Evolutionary conservation across 2,113 vertebrate species (phyloP).

Genomic region (Platichthys stellatus): DNA sequence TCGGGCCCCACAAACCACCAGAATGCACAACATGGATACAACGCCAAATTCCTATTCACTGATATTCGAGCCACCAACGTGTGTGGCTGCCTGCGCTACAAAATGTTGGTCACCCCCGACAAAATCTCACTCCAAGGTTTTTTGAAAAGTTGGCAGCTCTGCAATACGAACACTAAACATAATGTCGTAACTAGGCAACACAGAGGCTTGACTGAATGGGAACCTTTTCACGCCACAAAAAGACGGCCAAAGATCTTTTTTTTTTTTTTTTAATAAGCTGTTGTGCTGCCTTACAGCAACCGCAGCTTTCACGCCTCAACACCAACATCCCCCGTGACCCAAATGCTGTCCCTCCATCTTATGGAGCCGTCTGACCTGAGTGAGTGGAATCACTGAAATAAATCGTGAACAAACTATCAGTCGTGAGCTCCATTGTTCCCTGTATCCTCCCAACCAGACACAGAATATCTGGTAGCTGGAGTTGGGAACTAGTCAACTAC

Average conservation of each 20-base stretch:
- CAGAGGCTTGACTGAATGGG: neutral
- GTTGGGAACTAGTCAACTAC: neutral
- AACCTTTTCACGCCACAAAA: neutral
- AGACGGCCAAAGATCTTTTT: neutral
- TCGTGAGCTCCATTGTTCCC: neutral
- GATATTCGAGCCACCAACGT: too few relatives aligned
- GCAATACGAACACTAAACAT: neutral
- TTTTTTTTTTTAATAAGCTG: neutral
- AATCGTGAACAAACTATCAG: neutral
- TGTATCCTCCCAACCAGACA: constrained; percentile 1
- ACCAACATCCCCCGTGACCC: neutral
- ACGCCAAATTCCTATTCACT: too few relatives aligned
- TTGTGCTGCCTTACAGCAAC: too few relatives aligned
- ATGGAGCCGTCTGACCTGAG: neutral
- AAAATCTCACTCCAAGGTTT: too few relatives aligned
- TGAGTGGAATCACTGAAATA: neutral
- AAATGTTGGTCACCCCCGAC: too few relatives aligned
- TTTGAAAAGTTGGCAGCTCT: too few relatives aligned
- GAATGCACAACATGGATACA: too few relatives aligned
- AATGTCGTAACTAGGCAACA: neutral
- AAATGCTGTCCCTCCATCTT: neutral
- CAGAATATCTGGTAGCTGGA: neutral
- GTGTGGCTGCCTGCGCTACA: too few relatives aligned
- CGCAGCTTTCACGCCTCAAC: neutral
- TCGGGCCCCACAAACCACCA: too few relatives aligned